Base-by-base conservation (phyloP, 1,140 invertebrate species). In the Leguminivora glycinivorella region DNA sequence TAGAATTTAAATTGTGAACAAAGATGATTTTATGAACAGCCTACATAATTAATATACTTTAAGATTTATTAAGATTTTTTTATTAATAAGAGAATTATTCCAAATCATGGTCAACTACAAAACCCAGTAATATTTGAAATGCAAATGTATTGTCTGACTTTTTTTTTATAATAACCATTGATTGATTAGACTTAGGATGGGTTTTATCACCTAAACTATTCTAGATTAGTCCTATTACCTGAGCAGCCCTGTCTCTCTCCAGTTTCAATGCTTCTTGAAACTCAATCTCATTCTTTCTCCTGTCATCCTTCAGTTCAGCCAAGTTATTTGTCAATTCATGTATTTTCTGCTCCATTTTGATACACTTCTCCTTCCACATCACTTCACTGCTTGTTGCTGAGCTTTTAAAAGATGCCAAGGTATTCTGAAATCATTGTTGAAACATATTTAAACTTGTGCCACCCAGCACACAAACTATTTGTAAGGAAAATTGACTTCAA, bases 311-410 rank as follows among this genome's bases (percentile, higher is more conserved):
- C 72, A 93, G 84, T 76, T 88, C 93, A 25, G 91, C 81, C 67
- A 93, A 79, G 22, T 83, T 76, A 67, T 92, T 82, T 74, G 76
- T 80, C 40, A 88, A 70, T 70, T 85, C 87, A 71, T 93, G 94
- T 77, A 94, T 93, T 76, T 94, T 93, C 74, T 92, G 92, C 77
- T 94, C 93, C 31, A 93, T 78, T 77, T 83, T 93, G 24, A 85
- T 82, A 74, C 81, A 80, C 73, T 88, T 90, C 10, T 90, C 88
- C 72, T 80, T 89, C 73, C 80, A 85, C 38, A 85, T 75, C 89
- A 92, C 75, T 93, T 90, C 85, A 93, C 76, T 84, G 70, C 69
- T 84, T 26, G 82, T 73, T 29, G 82, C 56, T 56, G 84, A 74
- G 76, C 75, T 83, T 77, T 89, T 89, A 6, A 84, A 17, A 24